Conservation (phyloP, 2,113 vertebrate genomes). For the Grus americana region DNA sequence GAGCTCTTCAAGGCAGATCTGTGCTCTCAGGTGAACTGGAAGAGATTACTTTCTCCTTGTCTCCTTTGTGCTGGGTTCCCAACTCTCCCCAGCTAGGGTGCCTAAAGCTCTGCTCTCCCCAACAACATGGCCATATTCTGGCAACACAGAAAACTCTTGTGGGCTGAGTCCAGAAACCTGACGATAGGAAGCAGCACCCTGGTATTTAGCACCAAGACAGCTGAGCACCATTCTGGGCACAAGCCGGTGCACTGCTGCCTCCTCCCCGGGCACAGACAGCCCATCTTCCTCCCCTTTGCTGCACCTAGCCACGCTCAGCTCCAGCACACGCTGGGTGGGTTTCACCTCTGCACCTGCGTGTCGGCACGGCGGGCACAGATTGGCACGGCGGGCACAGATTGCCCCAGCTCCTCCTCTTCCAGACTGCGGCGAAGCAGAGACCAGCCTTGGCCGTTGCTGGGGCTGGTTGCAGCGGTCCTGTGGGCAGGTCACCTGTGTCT, state of each 20-base stretch:
- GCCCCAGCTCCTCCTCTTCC: not conserved
- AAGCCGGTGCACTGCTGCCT: not conserved
- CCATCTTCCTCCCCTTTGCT: not conserved
- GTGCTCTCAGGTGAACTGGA: not conserved
- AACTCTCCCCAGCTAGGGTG: not conserved
- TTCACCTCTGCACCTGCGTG: not conserved
- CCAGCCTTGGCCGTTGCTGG: not conserved
- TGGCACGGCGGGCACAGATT: fast-evolving
- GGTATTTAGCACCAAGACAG: not conserved
- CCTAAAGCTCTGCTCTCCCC: not conserved
- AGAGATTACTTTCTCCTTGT: not conserved
- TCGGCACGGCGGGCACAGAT: fast-evolving
- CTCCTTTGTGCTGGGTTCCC: not conserved
- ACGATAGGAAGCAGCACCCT: not conserved
- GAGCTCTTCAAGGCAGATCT: not conserved
- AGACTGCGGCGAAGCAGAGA: not conserved
- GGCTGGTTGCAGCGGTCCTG: not conserved
- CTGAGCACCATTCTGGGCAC: not conserved
- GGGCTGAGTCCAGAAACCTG: not conserved
- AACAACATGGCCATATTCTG: fast-evolving
- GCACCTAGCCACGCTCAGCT: not conserved
- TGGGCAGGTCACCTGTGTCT: not conserved
- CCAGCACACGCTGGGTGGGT: not conserved
- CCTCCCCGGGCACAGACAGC: not conserved
- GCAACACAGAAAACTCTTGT: not conserved